A percentile compares a stretch with the other conserved stretches of the same genome.
Evolutionary conservation across 2,113 vertebrate species (phyloP).

Genomic region (Psephotus haematonotus): DNA sequence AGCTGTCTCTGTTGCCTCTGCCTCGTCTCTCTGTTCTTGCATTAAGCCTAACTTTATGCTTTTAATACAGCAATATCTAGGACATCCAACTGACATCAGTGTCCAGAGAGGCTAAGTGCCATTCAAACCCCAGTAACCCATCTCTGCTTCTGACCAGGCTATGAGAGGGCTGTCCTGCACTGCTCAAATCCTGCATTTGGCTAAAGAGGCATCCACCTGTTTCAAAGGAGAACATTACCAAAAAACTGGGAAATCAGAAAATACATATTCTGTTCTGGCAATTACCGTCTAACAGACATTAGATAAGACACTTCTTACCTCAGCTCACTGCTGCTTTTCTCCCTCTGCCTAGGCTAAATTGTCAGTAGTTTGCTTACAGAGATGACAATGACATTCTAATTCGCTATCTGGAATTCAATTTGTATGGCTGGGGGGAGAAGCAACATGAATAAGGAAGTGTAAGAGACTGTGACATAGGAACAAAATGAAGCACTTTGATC

Average conservation of each 20-base stretch:
- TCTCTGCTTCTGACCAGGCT: neutral
- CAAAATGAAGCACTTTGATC: neutral
- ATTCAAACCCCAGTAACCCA: neutral
- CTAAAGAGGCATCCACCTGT: neutral
- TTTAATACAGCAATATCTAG: neutral
- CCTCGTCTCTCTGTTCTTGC: neutral
- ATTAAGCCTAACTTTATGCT: neutral
- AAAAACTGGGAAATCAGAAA: neutral
- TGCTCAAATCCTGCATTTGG: neutral
- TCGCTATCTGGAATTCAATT: neutral
- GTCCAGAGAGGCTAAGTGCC: neutral
- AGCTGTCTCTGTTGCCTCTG: conserved; percentile 33
- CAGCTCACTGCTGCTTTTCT: neutral
- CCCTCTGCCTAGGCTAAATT: neutral
- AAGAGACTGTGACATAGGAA: neutral
- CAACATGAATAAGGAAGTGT: neutral
- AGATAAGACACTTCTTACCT: neutral
- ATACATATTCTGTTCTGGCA: neutral
- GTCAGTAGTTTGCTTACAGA: neutral
- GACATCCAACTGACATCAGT: neutral
- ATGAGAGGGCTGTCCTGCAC: neutral
- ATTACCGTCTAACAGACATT: neutral
- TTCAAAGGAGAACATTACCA: neutral
- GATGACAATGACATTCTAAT: neutral
- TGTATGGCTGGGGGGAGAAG: neutral